These are phyloP conservation scores for Ammodytes marinus DNA, from an alignment of 2,113 vertebrate species.

Conservation along the genomic window DNA sequence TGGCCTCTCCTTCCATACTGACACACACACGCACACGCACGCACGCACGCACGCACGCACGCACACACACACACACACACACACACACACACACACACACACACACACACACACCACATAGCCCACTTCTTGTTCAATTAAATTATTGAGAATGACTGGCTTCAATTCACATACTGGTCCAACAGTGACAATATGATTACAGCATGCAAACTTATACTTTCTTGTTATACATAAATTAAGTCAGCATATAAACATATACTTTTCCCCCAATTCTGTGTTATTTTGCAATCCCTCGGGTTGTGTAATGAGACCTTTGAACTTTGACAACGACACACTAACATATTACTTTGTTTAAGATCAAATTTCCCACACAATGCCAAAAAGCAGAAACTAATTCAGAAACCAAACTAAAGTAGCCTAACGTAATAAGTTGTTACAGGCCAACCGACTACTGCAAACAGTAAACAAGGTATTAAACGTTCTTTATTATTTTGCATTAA, in stretches of 20 bases:
- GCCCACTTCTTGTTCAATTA: constrained; percentile 41
- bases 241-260: neutral
- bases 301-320: constrained; percentile 29
- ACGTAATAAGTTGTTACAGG: neutral
- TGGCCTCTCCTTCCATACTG: constrained; percentile 67
- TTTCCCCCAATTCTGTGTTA: neutral
- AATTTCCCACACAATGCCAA: neutral
- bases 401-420: neutral
- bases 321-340: too few relatives aligned
- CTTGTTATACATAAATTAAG: neutral
- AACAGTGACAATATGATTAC: neutral
- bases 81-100: constrained; percentile 46
- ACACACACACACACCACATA: neutral
- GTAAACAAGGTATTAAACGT: neutral
- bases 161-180: neutral
- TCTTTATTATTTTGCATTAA: neutral
- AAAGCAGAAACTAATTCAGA: neutral
- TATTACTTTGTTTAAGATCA: too few relatives aligned
- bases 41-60: constrained; percentile 29
- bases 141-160: constrained; percentile 44
- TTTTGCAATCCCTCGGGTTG: neutral
- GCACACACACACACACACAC: neutral
- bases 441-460: too few relatives aligned
- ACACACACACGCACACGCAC: constrained; percentile 30
- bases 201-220: neutral